A percentile compares a stretch with the other conserved stretches of the same genome.
These are phyloP conservation scores for Gerris buenoi DNA, from an alignment of 1,140 invertebrate genomes.

Conservation along the genomic window DNA sequence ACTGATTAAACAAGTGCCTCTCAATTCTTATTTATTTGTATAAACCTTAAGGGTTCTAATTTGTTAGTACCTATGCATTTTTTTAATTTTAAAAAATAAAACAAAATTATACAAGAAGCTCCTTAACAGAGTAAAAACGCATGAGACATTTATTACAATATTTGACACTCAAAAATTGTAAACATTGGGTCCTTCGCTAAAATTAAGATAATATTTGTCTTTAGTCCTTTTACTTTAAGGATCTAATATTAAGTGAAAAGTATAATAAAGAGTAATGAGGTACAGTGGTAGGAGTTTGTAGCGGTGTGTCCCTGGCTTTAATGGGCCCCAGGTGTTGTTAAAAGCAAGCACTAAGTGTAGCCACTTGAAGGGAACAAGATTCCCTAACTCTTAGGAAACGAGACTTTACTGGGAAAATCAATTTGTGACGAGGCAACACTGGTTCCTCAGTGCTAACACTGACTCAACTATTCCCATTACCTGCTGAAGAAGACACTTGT, in stretches of 20 bases:
- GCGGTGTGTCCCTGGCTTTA: too few species aligned
- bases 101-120: too few species aligned
- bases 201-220: too few species aligned
- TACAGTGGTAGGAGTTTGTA: background rate
- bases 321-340: background rate
- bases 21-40: too few species aligned
- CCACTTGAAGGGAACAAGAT: background rate
- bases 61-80: too few species aligned
- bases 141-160: too few species aligned
- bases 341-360: background rate
- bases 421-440: background rate
- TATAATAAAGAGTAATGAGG: background rate
- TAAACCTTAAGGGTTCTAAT: too few species aligned
- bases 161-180: too few species aligned
- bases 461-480: background rate
- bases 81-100: too few species aligned
- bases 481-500: background rate
- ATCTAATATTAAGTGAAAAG: background rate
- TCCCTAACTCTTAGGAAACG: background rate
- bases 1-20: too few species aligned
- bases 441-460: background rate
- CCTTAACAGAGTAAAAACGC: too few species aligned
- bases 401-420: background rate
- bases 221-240: background rate
- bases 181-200: too few species aligned